These are phyloP conservation scores for Falco peregrinus DNA, from an alignment of 2,797 vertebrate genomes.

Conservation along the genomic window DNA sequence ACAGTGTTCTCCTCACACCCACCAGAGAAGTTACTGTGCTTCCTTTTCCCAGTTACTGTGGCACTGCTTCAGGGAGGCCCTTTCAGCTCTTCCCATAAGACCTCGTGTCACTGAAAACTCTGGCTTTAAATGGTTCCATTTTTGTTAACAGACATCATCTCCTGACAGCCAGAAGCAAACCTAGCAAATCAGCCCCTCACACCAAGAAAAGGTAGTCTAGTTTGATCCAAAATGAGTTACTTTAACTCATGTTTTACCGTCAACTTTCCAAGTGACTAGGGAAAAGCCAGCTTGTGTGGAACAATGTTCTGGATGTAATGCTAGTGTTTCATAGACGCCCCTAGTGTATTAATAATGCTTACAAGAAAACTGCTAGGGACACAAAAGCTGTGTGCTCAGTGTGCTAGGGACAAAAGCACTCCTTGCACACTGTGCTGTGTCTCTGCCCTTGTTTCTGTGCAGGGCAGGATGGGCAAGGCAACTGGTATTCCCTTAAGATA, in stretches of 20 bases:
- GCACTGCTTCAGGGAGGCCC: background rate
- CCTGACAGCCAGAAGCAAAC: background rate
- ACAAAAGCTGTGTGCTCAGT: background rate
- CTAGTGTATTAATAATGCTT: background rate
- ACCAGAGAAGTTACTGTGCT: background rate
- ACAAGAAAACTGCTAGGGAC: background rate
- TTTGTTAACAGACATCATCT: background rate
- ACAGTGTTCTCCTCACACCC: background rate
- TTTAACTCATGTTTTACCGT: background rate
- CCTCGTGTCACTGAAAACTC: background rate
- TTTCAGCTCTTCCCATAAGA: background rate
- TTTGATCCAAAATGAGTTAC: background rate
- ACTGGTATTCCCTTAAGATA: fast-evolving
- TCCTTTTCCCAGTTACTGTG: background rate
- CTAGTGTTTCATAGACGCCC: background rate
- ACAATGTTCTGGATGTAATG: background rate
- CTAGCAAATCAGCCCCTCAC: background rate
- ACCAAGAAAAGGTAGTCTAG: background rate
- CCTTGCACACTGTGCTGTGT: background rate
- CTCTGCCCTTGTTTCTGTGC: background rate
- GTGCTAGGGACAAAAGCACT: background rate
- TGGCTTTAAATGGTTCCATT: background rate
- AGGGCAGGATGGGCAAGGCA: background rate
- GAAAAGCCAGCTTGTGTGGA: background rate
- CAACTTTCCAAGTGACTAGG: background rate